Conservation (phyloP, 1,140 invertebrate species). For the Parapsyche elsis region DNA sequence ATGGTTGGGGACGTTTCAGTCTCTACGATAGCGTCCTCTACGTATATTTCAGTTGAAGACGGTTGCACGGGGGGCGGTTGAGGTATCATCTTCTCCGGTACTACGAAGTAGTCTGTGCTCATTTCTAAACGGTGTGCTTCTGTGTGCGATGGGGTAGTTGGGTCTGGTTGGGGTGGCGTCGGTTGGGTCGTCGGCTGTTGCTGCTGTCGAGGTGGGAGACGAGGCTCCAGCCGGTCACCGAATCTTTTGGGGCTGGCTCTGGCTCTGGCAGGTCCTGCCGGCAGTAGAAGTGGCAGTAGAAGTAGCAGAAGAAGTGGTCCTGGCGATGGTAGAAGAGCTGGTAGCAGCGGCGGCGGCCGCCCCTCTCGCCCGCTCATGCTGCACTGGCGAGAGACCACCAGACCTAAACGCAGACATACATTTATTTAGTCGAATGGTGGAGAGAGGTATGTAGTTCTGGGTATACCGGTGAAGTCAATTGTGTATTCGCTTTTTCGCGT, state of each 20-base stretch:
- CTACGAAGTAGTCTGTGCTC: conserved; percentile 82
- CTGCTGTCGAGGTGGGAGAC: conserved; percentile 60
- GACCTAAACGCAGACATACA: background rate
- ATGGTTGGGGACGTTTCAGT: conserved; percentile 44
- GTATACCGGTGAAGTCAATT: too few relatives aligned
- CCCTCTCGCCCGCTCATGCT: conserved; percentile 51
- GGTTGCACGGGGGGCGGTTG: conserved; percentile 57
- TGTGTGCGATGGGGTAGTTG: conserved; percentile 62
- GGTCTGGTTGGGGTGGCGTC: conserved; percentile 58
- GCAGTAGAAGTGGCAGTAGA: background rate
- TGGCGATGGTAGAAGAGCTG: conserved; percentile 35
- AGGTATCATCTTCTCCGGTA: conserved; percentile 66
- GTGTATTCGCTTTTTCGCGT: too few relatives aligned
- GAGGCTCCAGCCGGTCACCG: conserved; percentile 65
- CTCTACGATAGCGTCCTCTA: conserved; percentile 50
- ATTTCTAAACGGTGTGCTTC: conserved; percentile 74
- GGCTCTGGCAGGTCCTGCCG: conserved; percentile 31
- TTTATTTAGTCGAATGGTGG: too few relatives aligned
- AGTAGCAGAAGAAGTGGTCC: conserved; percentile 35
- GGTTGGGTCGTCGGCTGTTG: conserved; percentile 53
- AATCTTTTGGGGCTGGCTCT: conserved; percentile 59
- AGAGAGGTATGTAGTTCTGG: too few relatives aligned
- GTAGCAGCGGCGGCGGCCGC: conserved; percentile 44
- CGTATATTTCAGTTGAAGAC: conserved; percentile 51
- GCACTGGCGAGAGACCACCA: conserved; percentile 39